Evolutionary conservation across 2,797 vertebrate genomes (phyloP), one percentile per base, ranked within the genome.

Genomic region (Xerus rutilus): DNA sequence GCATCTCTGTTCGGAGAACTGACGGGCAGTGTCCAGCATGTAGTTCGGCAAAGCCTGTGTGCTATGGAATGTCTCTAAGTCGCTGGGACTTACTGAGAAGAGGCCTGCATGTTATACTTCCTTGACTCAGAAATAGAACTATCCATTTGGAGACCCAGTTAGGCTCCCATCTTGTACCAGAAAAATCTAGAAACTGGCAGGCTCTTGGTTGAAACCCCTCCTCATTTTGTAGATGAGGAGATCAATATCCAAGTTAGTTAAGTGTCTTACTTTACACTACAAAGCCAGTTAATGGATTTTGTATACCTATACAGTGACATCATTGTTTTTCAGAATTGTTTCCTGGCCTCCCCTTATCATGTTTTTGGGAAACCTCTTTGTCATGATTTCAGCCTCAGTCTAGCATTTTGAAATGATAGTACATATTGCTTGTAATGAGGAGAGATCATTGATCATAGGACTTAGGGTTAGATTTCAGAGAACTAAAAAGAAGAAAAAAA

Each of bases 341-440:
- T 85, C 81, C 64, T 94, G 28, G 18, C 30, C 7, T 64, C 43
- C 54, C 89, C 82, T 54, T 47, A 39, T 82, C 89, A 72, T 67
- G 15, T 87, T 91, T 94, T 43, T 88, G 87, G 78, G 91, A 93
- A 52, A 78, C 4, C 13, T 93, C 57, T 95, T 88, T 96, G 43
- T 95, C 47, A 12, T 95, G 74, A 54, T 65, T 82, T 93, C 35
- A 47, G 32, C 52, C 57, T 87, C 94, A 85, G 85, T 73, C 28
- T 39, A 59, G 62, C 20, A 47, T 91, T 70, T 83, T 77, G 43
- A 91, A 92, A 81, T 67, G 32, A 89, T 30, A 82, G 47, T 65
- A 76, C 25, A 39, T 64, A 72, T 28, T 52, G 7, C 64, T 89
- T 95, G 17, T 84, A 64, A 47, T 62, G 18, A 73, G 45, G 30